Evolutionary conservation across 1,140 invertebrate species (phyloP).

Genomic region (Drosophila nebulosa): DNA sequence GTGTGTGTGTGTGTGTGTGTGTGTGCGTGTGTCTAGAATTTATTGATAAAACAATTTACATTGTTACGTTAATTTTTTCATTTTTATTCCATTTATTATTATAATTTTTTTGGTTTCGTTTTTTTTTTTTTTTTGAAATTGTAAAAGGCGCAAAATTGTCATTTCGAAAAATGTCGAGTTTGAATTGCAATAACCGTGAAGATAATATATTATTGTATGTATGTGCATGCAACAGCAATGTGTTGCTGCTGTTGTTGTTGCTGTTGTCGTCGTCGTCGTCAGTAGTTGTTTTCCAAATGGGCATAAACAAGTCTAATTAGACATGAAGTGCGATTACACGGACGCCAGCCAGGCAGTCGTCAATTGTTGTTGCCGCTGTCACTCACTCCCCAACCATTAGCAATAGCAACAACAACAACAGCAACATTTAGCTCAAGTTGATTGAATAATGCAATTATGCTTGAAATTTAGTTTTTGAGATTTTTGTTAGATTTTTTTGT

Average conservation of each 20-base stretch:
- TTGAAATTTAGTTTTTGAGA: slow-evolving; percentile 66
- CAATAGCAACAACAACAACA: background rate
- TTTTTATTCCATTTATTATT: slow-evolving; percentile 30
- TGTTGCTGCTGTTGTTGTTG: slow-evolving; percentile 21
- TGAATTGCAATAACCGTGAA: slow-evolving; percentile 77
- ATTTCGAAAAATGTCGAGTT: slow-evolving; percentile 70
- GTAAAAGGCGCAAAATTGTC: slow-evolving; percentile 72
- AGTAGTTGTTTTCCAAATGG: slow-evolving; percentile 64
- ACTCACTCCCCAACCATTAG: slow-evolving; percentile 47
- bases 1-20: slow-evolving; percentile 14
- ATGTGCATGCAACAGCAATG: slow-evolving; percentile 22
- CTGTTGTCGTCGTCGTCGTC: slow-evolving; percentile 13
- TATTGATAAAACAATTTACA: slow-evolving; percentile 78
- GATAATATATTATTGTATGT: slow-evolving; percentile 48
- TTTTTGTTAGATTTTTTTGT: slow-evolving; percentile 65
- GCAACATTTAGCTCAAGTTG: slow-evolving; percentile 5
- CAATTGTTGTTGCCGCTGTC: slow-evolving; percentile 35
- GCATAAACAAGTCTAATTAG: slow-evolving; percentile 79
- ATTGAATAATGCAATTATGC: slow-evolving; percentile 76
- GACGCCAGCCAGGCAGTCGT: slow-evolving; percentile 68
- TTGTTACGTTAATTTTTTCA: slow-evolving; percentile 72
- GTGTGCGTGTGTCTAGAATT: slow-evolving; percentile 66
- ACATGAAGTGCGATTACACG: slow-evolving; percentile 79
- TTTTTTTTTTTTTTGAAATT: slow-evolving; percentile 17
- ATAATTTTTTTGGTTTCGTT: background rate